These are phyloP conservation scores for Ploceus nigricollis DNA, from an alignment of 2,113 vertebrate genomes.

Conservation along the genomic window DNA sequence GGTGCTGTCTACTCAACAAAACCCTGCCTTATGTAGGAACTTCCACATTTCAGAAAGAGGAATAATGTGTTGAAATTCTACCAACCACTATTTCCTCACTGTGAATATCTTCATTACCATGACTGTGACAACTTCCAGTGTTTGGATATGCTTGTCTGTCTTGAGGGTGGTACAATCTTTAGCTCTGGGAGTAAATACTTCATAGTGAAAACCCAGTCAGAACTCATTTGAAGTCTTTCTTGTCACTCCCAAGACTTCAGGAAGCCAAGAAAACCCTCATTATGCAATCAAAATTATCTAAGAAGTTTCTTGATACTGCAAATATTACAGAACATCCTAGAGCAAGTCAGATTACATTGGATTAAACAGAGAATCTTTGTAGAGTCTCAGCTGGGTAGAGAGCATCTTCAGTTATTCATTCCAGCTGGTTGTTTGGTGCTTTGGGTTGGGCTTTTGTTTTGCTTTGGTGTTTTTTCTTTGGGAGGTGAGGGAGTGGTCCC, in stretches of 20 bases:
- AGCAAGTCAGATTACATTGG: not conserved
- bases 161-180: not conserved
- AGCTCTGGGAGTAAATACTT: not conserved
- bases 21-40: not conserved
- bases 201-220: not conserved
- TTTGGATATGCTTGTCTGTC: not conserved
- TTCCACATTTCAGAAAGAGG: not conserved
- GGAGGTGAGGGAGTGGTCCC: too few relatives aligned
- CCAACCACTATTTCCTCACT: not conserved
- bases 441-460: not conserved
- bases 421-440: not conserved
- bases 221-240: not conserved
- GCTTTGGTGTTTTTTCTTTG: not conserved
- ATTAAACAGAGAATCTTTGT: not conserved
- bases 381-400: not conserved
- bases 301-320: not conserved
- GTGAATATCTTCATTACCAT: not conserved
- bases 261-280: not conserved
- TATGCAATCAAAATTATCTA: not conserved
- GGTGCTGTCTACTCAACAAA: not conserved
- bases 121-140: not conserved
- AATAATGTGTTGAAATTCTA: not conserved
- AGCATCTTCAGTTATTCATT: not conserved
- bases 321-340: not conserved
- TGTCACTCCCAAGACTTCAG: not conserved